Evolutionary conservation across 2,113 vertebrate species (phyloP), one percentile per base, ranked within the genome.

Genomic region (Tetrao urogallus): DNA sequence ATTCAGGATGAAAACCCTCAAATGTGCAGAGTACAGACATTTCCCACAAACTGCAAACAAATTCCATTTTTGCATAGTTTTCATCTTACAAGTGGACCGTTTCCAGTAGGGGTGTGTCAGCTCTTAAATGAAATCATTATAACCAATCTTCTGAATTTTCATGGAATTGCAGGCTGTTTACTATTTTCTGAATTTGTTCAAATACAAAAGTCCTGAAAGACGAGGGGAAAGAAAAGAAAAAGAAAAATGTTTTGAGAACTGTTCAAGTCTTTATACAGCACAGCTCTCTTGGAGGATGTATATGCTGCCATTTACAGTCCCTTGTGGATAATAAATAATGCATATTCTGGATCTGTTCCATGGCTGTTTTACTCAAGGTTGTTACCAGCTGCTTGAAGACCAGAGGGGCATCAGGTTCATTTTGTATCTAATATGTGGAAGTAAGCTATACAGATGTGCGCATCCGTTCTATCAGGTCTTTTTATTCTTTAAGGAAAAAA

Each of bases 241-340:
- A 93, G 66, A 77, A 87, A 94, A 91, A 89, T 47, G 11, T 89
- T 84, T 47, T 32, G 8, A 87, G 84, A 89, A 45, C 36, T 79
- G 20, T 70, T 85, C 45, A 90, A 47, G 76, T 85, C 50, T 91
- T 90, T 92, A 58, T 32, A 54, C 16, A 92, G 28, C 5, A 13
- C 22, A 11, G 27, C 9, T 80, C 32, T 85, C 42, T 76, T 69
- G 54, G 65, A 90, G 67, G 65, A 71, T 66, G n/a, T 32, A 28
- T 73, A 32, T 32, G 22, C 67, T 66, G 8, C 56, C 48, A 70
- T 82, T 89, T 92, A 22, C 50, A 58, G 21, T 50, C 63, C 21
- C 40, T 69, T 87, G 61, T 54, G 64, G 32, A 56, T 56, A 83
- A 63, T 66, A 56, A 73, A 80, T 57, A 76, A 82, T 45, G 43